Conservation (phyloP, 1,140 invertebrate species). For the Adoxophyes honmai region DNA sequence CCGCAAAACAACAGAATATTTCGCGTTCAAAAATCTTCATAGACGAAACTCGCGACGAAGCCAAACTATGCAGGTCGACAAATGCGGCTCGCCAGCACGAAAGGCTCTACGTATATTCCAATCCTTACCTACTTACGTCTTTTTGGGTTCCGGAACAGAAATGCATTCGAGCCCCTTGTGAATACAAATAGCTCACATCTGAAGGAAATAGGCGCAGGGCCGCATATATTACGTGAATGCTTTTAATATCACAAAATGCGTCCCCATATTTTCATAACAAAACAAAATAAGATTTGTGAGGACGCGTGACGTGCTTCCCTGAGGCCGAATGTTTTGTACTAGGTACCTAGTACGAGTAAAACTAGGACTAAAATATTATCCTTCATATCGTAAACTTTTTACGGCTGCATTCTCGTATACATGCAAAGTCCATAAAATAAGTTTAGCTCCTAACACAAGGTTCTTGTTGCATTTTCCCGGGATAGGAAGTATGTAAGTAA, state of each 20-base stretch:
- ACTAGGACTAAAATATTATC: too few species aligned
- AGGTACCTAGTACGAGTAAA: too few species aligned
- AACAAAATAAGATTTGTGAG: constrained; percentile 25
- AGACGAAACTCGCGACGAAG: constrained; percentile 47
- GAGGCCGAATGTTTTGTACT: neutral
- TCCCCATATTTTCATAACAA: constrained; percentile 28
- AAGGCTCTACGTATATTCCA: neutral
- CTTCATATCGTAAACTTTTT: neutral
- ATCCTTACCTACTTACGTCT: neutral
- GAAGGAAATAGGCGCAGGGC: constrained; percentile 51
- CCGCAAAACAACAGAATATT: constrained; percentile 42
- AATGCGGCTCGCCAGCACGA: constrained; percentile 23
- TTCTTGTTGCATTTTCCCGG: too few species aligned
- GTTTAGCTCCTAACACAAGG: too few species aligned
- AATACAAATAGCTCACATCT: constrained; percentile 62
- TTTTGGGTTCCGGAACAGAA: neutral
- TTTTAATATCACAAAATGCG: constrained; percentile 68
- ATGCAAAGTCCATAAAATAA: too few species aligned
- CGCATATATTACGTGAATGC: constrained; percentile 53
- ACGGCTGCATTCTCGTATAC: too few species aligned
- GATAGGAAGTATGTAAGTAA: too few species aligned
- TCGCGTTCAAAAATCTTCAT: constrained; percentile 41
- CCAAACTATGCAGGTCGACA: constrained; percentile 40
- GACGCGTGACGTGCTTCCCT: too few species aligned
- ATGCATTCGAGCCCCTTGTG: constrained; percentile 34